Conservation (phyloP, 2,797 vertebrate genomes). For the Distichodus sexfasciatus region DNA sequence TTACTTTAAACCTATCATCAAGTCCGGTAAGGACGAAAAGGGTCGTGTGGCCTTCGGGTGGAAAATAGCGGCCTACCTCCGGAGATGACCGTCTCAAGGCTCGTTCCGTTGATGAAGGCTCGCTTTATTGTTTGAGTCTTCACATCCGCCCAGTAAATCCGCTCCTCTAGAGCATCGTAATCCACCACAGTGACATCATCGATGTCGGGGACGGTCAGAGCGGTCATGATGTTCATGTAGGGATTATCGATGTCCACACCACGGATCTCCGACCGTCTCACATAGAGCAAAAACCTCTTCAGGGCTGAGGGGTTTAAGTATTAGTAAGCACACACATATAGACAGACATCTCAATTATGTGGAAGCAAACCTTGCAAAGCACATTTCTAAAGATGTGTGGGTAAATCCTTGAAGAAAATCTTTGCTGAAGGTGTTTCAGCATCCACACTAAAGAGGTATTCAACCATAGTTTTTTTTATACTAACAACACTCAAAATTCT, state of each 20-base stretch:
- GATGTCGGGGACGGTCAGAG: constrained; percentile 94
- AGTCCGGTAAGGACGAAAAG: background rate
- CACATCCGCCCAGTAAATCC: constrained; percentile 96
- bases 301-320: constrained; percentile 70
- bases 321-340: background rate
- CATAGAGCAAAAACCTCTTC: constrained; percentile 94
- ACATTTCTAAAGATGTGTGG: background rate
- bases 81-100: constrained; percentile 91
- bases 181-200: constrained; percentile 96
- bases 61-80: constrained; percentile 77
- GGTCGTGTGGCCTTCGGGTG: background rate
- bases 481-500: too few species aligned
- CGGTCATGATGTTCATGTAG: constrained; percentile 97
- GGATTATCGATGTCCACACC: constrained; percentile 97
- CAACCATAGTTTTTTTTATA: too few species aligned
- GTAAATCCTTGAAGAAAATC: too few species aligned
- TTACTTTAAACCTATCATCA: constrained; percentile 3
- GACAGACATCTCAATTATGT: background rate
- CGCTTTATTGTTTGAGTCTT: constrained; percentile 97
- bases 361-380: background rate
- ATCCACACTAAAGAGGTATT: background rate
- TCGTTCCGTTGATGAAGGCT: constrained; percentile 95
- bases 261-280: constrained; percentile 91
- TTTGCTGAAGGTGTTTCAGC: too few species aligned
- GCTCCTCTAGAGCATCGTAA: constrained; percentile 89